Evolutionary conservation across 2,113 vertebrate genomes (phyloP).

Genomic region (Mustela nigripes): DNA sequence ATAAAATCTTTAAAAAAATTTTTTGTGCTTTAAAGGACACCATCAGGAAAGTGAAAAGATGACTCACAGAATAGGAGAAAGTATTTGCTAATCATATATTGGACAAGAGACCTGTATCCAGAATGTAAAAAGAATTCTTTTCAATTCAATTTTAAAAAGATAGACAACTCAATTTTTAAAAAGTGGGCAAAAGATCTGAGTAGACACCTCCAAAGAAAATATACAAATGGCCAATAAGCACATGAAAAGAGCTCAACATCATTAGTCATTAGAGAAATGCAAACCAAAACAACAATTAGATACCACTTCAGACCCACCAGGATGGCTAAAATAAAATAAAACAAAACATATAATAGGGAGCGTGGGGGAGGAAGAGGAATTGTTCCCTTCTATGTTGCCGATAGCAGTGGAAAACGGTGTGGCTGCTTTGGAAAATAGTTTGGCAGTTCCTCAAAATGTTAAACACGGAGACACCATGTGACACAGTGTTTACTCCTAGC

Average conservation of each 20-base stretch:
- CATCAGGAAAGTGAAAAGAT: slow-evolving; percentile 5
- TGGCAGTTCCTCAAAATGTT: neutral
- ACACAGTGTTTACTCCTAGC: neutral
- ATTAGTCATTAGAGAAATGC: neutral
- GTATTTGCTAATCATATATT: neutral
- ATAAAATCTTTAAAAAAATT: neutral
- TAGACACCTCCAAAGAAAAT: neutral
- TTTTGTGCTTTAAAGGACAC: neutral
- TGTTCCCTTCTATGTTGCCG: neutral
- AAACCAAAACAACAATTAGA: neutral
- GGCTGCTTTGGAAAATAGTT: neutral
- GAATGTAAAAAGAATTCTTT: neutral
- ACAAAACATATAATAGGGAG: neutral
- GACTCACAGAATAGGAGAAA: neutral
- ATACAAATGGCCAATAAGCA: neutral
- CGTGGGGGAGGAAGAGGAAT: neutral
- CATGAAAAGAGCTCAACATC: neutral
- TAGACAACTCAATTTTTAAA: neutral
- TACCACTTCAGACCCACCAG: neutral
- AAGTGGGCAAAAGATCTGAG: neutral
- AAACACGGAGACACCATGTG: neutral
- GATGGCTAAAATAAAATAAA: neutral
- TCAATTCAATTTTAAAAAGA: neutral
- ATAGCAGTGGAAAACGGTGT: neutral
- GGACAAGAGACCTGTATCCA: neutral